A percentile compares a stretch with the other conserved stretches of the same genome.
Evolutionary conservation across 1,140 invertebrate genomes (phyloP).

Genomic region (Chironomus striatipennis): DNA sequence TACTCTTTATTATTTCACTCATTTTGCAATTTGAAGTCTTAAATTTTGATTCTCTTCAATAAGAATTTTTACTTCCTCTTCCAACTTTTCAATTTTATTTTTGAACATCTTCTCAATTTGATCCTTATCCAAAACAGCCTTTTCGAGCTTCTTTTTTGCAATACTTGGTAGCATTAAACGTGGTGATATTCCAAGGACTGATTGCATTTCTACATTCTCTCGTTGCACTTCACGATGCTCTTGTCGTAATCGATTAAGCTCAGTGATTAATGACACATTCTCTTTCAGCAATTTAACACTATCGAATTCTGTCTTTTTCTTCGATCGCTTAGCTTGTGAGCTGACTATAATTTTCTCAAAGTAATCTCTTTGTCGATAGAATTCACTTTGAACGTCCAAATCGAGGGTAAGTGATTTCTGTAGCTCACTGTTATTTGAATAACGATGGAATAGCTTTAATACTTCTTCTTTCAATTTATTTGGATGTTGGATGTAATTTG

Average conservation of each 20-base stretch:
- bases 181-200: constrained; percentile 51
- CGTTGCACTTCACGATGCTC: constrained; percentile 56
- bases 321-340: constrained; percentile 36
- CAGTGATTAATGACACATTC: constrained; percentile 62
- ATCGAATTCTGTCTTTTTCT: constrained; percentile 32
- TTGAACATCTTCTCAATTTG: constrained; percentile 52
- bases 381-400: constrained; percentile 66
- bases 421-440: constrained; percentile 59
- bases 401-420: constrained; percentile 52
- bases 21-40: background rate
- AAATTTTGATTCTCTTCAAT: constrained; percentile 15
- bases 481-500: constrained; percentile 65
- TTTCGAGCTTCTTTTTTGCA: constrained; percentile 48
- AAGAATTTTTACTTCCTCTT: constrained; percentile 22
- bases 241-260: constrained; percentile 61
- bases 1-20: background rate
- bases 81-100: constrained; percentile 40
- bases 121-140: constrained; percentile 50
- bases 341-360: constrained; percentile 62
- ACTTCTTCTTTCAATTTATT: constrained; percentile 68
- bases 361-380: constrained; percentile 67
- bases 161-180: constrained; percentile 47
- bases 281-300: constrained; percentile 49
- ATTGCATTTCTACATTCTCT: constrained; percentile 58
- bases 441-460: constrained; percentile 50